Conservation (phyloP, 2,888 invertebrate species). For the Chymomyza amoena region DNA sequence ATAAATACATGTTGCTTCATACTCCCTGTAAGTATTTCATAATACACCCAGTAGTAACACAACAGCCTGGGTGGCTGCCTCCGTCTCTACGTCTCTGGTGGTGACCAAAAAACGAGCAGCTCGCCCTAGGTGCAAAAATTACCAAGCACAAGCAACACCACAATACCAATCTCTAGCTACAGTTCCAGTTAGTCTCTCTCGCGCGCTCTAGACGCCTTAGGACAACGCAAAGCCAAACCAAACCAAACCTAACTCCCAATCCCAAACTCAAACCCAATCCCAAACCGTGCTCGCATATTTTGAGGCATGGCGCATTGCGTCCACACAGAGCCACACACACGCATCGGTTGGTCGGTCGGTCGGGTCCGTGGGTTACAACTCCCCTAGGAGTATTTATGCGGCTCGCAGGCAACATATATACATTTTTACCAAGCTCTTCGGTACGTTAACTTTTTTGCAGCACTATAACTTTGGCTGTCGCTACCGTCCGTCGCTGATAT, state of each 20-base stretch:
- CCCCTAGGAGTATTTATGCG: slow-evolving; percentile 70
- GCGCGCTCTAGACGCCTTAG: neutral
- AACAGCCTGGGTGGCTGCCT: slow-evolving; percentile 55
- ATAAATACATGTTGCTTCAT: slow-evolving; percentile 65
- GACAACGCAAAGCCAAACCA: neutral
- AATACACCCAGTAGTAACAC: slow-evolving; percentile 56
- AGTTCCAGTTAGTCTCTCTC: neutral
- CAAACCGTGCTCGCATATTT: slow-evolving; percentile 1
- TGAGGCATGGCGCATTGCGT: slow-evolving; percentile 33
- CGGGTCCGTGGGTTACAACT: slow-evolving; percentile 50
- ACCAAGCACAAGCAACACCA: slow-evolving; percentile 31
- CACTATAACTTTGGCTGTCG: slow-evolving; percentile 37
- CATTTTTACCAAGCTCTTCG: slow-evolving; percentile 32
- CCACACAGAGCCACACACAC: neutral
- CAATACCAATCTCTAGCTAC: slow-evolving; percentile 1
- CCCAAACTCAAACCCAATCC: neutral
- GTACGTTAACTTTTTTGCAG: slow-evolving; percentile 49
- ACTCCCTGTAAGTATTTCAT: slow-evolving; percentile 63
- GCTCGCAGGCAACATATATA: slow-evolving; percentile 53
- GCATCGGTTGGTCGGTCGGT: slow-evolving; percentile 5
- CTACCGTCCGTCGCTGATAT: slow-evolving; percentile 29
- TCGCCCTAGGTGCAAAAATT: slow-evolving; percentile 50
- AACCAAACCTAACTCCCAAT: neutral
- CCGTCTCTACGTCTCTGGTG: neutral
- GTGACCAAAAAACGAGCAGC: neutral